phyloP scores from a whole-genome alignment of 2,797 vertebrate species.

The Pristis pectinata region DNA sequence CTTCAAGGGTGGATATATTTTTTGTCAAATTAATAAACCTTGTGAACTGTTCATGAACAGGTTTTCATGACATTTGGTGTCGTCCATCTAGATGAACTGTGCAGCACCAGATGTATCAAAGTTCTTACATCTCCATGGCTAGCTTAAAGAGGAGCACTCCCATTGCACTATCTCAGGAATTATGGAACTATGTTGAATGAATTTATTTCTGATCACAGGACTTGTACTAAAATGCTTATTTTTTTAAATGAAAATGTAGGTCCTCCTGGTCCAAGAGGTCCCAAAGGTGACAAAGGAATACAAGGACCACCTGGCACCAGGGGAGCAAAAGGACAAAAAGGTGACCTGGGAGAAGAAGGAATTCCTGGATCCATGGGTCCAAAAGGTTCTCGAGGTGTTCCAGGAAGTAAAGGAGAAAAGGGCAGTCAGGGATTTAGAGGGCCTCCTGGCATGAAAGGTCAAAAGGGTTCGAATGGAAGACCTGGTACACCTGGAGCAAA shows the following conservation, averaged over 20 bases:
- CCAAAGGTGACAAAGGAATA: conserved; percentile 83
- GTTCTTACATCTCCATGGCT: background rate
- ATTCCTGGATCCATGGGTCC: conserved; percentile 73
- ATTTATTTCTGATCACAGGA: background rate
- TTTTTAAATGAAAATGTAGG: conserved; percentile 54
- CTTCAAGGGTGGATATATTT: background rate
- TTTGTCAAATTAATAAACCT: background rate
- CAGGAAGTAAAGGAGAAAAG: conserved; percentile 75
- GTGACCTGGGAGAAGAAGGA: conserved; percentile 77
- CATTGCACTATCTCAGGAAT: background rate
- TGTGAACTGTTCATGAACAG: background rate
- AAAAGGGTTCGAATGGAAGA: conserved; percentile 83
- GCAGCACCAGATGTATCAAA: background rate
- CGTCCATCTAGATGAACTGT: background rate
- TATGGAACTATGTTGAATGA: background rate
- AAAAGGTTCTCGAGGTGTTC: conserved; percentile 68
- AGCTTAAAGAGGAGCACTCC: background rate
- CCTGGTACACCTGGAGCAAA: conserved; percentile 75
- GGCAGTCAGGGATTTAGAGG: conserved; percentile 79
- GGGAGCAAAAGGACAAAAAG: conserved; percentile 84
- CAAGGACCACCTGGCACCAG: conserved; percentile 68
- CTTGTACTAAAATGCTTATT: background rate
- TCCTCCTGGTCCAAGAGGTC: conserved; percentile 85
- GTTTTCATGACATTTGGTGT: background rate
- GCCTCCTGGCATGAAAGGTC: conserved; percentile 78